A percentile compares a stretch with the other conserved stretches of the same genome.
These are phyloP conservation scores for Sarcophaga rosellei DNA, from an alignment of 2,888 invertebrate genomes.

Conservation along the genomic window DNA sequence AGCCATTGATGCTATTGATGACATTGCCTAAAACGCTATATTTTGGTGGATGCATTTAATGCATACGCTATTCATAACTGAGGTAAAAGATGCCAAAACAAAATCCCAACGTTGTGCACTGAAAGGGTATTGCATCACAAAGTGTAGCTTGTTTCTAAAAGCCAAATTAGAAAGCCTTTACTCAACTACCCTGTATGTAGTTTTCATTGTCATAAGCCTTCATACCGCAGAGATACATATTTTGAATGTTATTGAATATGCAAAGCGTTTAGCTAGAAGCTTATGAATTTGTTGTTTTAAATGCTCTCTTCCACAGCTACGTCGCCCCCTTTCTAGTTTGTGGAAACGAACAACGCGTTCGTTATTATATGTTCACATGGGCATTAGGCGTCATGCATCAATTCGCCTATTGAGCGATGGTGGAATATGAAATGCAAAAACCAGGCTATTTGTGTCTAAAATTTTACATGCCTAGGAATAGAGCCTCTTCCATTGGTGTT, in stretches of 20 bases:
- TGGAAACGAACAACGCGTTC: constrained; percentile 2
- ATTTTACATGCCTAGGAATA: neutral
- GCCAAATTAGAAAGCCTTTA: too few relatives aligned
- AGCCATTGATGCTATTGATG: too few relatives aligned
- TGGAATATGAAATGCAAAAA: neutral
- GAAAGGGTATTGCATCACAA: neutral
- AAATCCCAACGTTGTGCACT: neutral
- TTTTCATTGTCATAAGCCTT: neutral
- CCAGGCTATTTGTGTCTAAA: neutral
- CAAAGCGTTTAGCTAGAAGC: constrained; percentile 23
- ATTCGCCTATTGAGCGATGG: neutral
- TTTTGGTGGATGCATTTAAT: neutral
- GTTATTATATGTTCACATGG: neutral
- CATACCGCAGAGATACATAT: neutral
- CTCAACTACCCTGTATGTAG: too few relatives aligned
- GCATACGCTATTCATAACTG: constrained; percentile 13
- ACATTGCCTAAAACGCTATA: too few relatives aligned
- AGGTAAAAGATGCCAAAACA: neutral
- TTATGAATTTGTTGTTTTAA: neutral
- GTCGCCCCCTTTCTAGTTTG: neutral
- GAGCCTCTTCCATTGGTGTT: neutral
- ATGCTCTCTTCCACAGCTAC: neutral
- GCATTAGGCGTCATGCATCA: neutral
- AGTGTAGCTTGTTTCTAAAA: too few relatives aligned
- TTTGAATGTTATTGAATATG: constrained; percentile 3